These are phyloP conservation scores for Centroberyx gerrardi DNA, from an alignment of 2,797 vertebrate genomes.

Conservation along the genomic window DNA sequence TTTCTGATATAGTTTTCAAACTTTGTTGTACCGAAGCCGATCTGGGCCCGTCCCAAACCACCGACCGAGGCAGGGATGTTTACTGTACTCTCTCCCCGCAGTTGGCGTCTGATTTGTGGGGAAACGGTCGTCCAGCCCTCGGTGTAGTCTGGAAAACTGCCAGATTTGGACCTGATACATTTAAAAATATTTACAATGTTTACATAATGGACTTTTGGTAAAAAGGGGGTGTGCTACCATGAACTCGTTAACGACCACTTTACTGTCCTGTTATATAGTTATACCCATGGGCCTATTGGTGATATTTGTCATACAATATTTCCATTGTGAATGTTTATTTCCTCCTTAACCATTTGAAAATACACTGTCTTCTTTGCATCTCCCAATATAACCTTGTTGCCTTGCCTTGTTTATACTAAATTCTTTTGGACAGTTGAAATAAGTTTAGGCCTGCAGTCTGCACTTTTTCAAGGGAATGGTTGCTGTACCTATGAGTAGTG, in stretches of 20 bases:
- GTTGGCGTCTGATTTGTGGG: conserved; percentile 35
- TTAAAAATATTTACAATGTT: neutral
- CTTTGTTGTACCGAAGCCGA: conserved; percentile 42
- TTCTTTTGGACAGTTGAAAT: neutral
- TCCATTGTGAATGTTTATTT: too few species aligned
- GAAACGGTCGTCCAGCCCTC: conserved; percentile 18
- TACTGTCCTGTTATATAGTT: neutral
- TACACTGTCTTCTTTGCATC: too few species aligned
- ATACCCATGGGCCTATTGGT: neutral
- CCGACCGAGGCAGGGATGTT: conserved; percentile 57
- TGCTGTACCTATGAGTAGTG: conserved; percentile 7
- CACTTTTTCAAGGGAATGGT: neutral
- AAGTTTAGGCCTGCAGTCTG: neutral
- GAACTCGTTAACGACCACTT: neutral
- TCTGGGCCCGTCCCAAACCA: conserved; percentile 35
- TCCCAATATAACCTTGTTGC: too few species aligned
- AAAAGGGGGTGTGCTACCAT: neutral
- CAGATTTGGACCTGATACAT: neutral
- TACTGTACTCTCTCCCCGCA: conserved; percentile 51
- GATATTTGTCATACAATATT: neutral
- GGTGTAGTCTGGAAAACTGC: neutral
- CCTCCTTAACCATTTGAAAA: too few species aligned
- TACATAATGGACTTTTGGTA: neutral
- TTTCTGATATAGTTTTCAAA: conserved; percentile 4
- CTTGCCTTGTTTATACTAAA: too few species aligned